Conservation (phyloP, 2,797 vertebrate species). For the Heterohyrax brucei region DNA sequence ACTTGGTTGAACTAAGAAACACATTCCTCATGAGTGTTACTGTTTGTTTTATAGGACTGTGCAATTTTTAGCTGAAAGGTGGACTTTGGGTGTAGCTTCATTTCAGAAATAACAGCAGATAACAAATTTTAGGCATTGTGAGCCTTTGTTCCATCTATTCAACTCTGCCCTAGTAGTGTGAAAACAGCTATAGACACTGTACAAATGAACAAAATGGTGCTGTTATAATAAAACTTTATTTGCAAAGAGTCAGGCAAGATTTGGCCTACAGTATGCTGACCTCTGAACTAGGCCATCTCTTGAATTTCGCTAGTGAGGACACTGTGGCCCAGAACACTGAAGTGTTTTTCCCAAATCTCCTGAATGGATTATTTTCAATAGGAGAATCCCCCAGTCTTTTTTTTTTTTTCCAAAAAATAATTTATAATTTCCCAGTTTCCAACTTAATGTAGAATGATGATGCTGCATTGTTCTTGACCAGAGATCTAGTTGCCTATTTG, state of each 20-base stretch:
- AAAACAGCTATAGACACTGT: neutral
- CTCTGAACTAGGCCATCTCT: neutral
- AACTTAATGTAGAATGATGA: neutral
- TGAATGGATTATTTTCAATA: neutral
- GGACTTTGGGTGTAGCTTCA: too few species aligned
- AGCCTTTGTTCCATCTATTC: too few species aligned
- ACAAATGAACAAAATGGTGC: neutral
- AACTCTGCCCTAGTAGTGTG: too few species aligned
- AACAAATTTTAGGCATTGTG: slow-evolving; percentile 14
- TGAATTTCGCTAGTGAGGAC: neutral
- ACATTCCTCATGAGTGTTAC: too few species aligned
- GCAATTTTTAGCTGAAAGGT: too few species aligned
- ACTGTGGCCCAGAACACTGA: neutral
- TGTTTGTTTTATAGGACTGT: too few species aligned
- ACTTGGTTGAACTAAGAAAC: too few species aligned
- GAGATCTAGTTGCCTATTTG: neutral
- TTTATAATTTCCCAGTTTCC: neutral
- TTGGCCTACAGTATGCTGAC: neutral
- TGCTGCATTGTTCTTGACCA: neutral
- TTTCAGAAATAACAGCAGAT: too few species aligned
- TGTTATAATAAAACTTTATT: neutral
- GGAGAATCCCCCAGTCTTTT: neutral
- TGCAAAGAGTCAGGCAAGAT: neutral
- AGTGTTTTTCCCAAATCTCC: neutral
- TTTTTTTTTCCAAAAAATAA: neutral